Conservation (phyloP, 2,113 vertebrate genomes). For the Otus sunia region DNA sequence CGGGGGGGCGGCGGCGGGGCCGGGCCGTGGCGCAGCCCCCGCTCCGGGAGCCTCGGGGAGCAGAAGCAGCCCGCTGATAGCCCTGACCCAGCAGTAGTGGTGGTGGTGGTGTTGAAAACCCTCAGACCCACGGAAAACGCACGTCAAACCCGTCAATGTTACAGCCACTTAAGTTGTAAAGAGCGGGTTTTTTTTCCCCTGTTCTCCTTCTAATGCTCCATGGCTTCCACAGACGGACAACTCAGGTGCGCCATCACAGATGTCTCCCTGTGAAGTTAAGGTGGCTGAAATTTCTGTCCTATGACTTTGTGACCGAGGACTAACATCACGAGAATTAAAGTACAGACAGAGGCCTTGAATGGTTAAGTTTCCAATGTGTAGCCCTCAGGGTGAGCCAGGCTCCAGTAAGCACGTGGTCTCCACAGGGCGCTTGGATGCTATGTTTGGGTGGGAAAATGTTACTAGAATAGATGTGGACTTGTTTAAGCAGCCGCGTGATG, state of each 20-base stretch:
- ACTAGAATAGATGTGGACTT: slow-evolving; percentile 5
- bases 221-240: too few species aligned
- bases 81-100: too few species aligned
- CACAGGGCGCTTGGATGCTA: not conserved
- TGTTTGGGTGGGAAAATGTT: slow-evolving; percentile 49
- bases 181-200: rapidly evolving
- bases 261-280: not conserved
- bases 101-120: not conserved
- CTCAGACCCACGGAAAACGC: not conserved
- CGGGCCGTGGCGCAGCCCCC: not conserved
- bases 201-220: not conserved
- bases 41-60: not conserved
- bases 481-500: not conserved
- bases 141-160: not conserved
- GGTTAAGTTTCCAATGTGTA: not conserved
- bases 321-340: not conserved
- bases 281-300: not conserved
- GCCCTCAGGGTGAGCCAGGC: not conserved
- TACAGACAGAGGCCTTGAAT: not conserved
- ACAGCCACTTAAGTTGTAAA: not conserved
- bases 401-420: not conserved
- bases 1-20: not conserved
- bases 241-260: not conserved
- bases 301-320: rapidly evolving
- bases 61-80: not conserved